phyloP scores from a whole-genome alignment of 2,113 vertebrate species.

The Silurus asotus region DNA sequence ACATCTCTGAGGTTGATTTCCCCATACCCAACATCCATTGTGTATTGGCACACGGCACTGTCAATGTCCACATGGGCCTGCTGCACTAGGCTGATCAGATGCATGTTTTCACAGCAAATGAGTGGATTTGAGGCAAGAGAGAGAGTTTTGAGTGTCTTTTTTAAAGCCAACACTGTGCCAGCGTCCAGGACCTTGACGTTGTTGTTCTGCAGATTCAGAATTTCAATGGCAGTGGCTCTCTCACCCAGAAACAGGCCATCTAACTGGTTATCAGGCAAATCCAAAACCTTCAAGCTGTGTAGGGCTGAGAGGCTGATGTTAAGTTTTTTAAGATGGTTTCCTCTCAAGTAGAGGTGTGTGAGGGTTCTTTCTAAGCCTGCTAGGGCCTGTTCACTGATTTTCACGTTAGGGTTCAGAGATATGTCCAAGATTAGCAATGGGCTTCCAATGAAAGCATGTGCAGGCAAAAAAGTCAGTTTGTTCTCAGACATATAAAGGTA shows the following conservation, averaged over 20 bases:
- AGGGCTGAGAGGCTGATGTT: constrained; percentile 80
- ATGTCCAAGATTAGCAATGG: constrained; percentile 80
- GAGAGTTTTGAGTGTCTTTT: constrained; percentile 81
- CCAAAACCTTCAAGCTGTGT: constrained; percentile 77
- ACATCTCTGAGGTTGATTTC: constrained; percentile 74
- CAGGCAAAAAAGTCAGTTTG: constrained; percentile 69
- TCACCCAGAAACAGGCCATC: constrained; percentile 77
- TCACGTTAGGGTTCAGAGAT: constrained; percentile 81
- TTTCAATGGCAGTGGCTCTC: constrained; percentile 78
- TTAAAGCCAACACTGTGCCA: constrained; percentile 76
- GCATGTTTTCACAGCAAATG: constrained; percentile 84
- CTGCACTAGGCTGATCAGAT: constrained; percentile 80
- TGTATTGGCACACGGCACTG: constrained; percentile 74
- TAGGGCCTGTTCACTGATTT: constrained; percentile 74
- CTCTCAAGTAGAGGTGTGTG: constrained; percentile 78
- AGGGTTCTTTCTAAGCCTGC: constrained; percentile 83
- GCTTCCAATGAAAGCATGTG: constrained; percentile 74
- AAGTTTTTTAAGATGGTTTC: constrained; percentile 76
- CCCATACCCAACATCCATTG: constrained; percentile 68
- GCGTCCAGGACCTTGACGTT: constrained; percentile 79
- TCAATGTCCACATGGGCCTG: constrained; percentile 75
- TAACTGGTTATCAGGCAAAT: constrained; percentile 85
- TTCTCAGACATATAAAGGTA: constrained; percentile 82
- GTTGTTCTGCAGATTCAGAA: constrained; percentile 89
- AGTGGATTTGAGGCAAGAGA: constrained; percentile 89